These are phyloP conservation scores for Leiothrix lutea DNA, from an alignment of 2,113 vertebrate species.

Conservation along the genomic window DNA sequence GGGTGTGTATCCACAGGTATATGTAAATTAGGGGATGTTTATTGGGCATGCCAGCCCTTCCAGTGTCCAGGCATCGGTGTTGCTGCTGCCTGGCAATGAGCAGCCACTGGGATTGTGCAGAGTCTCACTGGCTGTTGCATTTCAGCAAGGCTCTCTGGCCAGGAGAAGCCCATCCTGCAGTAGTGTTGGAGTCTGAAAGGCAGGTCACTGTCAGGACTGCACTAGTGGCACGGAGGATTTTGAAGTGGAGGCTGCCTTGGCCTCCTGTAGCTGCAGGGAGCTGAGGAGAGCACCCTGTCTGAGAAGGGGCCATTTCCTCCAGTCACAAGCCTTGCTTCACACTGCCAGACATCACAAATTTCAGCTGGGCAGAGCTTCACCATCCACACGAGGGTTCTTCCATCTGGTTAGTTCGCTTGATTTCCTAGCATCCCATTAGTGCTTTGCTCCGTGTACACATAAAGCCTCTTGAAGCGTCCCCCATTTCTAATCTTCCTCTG, in stretches of 20 bases:
- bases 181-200: not conserved
- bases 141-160: not conserved
- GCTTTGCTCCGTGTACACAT: not conserved
- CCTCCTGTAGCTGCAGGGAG: not conserved
- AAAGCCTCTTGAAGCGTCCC: not conserved
- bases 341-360: not conserved
- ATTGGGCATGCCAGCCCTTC: not conserved
- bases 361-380: not conserved
- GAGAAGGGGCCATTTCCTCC: not conserved
- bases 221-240: not conserved
- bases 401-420: not conserved
- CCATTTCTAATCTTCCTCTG: not conserved
- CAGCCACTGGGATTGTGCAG: rapidly evolving
- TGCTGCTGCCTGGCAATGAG: not conserved
- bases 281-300: not conserved
- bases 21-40: not conserved
- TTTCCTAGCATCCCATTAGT: constrained; percentile 15
- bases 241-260: not conserved
- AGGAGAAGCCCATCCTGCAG: rapidly evolving
- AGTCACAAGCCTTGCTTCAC: not conserved
- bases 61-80: not conserved
- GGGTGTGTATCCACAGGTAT: rapidly evolving
- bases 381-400: not conserved
- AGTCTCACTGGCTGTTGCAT: rapidly evolving
- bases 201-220: not conserved